Conservation (phyloP, 92 coral and sea anemone genomes). For the Heteractis magnifica region DNA sequence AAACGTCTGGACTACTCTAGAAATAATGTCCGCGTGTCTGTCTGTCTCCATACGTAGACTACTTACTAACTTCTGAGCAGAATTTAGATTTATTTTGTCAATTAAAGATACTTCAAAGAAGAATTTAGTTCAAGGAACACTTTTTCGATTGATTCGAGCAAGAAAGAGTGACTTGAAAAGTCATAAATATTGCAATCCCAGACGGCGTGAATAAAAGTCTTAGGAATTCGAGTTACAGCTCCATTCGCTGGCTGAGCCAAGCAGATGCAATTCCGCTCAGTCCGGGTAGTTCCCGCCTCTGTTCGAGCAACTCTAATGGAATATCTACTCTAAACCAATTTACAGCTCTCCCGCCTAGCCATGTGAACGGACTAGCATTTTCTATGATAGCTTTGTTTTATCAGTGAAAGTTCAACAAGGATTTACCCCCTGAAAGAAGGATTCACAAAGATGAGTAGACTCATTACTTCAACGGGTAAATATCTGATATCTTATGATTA, state of each 20-base stretch:
- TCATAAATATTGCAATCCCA: too few relatives aligned
- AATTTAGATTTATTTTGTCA: too few relatives aligned
- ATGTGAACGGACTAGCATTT: conserved; percentile 4
- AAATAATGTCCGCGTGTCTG: neutral
- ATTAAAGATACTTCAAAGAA: too few relatives aligned
- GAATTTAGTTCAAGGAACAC: too few relatives aligned
- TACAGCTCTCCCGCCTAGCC: conserved; percentile 34
- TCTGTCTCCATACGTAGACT: neutral
- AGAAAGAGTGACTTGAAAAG: neutral
- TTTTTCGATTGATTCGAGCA: too few relatives aligned
- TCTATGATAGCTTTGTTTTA: conserved; percentile 5
- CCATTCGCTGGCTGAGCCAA: neutral
- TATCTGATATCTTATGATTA: neutral
- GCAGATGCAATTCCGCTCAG: neutral
- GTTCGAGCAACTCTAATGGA: neutral
- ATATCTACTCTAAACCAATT: conserved; percentile 18
- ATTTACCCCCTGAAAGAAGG: conserved; percentile 15
- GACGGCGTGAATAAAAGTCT: neutral
- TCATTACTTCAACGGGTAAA: conserved; percentile 18
- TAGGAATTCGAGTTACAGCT: neutral
- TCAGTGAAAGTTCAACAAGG: conserved; percentile 25
- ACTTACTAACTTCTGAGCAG: too few relatives aligned
- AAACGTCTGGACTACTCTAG: neutral
- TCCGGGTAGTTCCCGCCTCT: neutral
- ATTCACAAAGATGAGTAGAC: conserved; percentile 10